A percentile compares a stretch with the other conserved stretches of the same genome.
These are phyloP conservation scores for Sylvia borin DNA, from an alignment of 2,797 vertebrate genomes.

Conservation along the genomic window DNA sequence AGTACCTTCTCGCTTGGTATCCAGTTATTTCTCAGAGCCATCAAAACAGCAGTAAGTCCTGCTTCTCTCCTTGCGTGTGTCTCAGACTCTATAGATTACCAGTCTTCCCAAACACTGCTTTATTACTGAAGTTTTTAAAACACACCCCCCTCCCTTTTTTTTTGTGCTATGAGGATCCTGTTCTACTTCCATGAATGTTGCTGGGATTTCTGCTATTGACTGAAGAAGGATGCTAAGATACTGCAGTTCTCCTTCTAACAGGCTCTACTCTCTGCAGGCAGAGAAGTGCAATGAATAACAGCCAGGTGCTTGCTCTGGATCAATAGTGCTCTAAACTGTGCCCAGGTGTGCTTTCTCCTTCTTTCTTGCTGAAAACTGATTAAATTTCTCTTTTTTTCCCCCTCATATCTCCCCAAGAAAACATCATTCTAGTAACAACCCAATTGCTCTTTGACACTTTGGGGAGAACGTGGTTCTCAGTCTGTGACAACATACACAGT, in stretches of 20 bases:
- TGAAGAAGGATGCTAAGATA: background rate
- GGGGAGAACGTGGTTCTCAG: background rate
- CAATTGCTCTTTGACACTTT: background rate
- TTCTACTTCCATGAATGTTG: background rate
- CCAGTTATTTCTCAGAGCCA: conserved; percentile 55
- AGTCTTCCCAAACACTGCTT: background rate
- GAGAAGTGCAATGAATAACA: background rate
- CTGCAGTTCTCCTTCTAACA: background rate
- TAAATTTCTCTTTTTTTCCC: background rate
- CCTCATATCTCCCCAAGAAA: background rate
- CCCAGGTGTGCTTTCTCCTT: background rate
- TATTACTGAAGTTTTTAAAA: background rate
- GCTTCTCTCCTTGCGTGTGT: background rate
- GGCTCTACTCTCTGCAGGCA: background rate
- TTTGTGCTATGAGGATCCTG: background rate
- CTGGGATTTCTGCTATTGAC: background rate
- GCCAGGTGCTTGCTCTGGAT: background rate
- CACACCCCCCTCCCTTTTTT: rapidly evolving
- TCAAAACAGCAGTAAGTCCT: conserved; percentile 35
- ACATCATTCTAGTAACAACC: background rate
- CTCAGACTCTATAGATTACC: conserved; percentile 27
- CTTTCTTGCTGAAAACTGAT: background rate
- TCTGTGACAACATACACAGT: background rate
- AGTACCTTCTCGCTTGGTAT: conserved; percentile 21
- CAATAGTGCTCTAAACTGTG: background rate